phyloP scores from a whole-genome alignment of 1,140 invertebrate genomes.

The Proales similis region DNA sequence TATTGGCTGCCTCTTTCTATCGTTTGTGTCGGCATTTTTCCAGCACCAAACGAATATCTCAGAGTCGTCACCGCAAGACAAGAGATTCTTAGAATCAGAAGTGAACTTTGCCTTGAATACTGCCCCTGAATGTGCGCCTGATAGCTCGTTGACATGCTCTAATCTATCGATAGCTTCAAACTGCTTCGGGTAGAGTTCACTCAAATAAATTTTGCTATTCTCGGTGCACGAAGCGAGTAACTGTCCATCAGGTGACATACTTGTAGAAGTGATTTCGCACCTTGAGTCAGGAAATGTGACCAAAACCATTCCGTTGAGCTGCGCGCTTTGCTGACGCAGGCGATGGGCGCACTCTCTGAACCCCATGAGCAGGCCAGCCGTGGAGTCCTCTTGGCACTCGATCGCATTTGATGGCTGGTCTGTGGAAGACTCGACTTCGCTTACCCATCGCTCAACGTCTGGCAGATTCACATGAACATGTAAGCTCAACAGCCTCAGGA shows the following conservation, averaged over 20 bases:
- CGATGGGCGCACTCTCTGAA: no score
- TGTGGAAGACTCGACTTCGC: no score
- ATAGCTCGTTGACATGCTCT: not conserved
- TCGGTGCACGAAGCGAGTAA: constrained; percentile 8
- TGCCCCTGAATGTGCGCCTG: constrained; percentile 63
- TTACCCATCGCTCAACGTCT: no score
- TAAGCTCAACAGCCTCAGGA: no score
- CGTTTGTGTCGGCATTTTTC: no score
- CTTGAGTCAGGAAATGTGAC: constrained; percentile 6
- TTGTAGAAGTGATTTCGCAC: constrained; percentile 22
- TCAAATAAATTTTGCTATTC: constrained; percentile 8
- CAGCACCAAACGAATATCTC: constrained; percentile 46
- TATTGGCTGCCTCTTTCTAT: constrained; percentile 42
- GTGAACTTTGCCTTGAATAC: constrained; percentile 66
- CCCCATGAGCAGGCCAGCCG: no score
- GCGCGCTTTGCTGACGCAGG: no score
- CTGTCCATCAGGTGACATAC: constrained; percentile 5
- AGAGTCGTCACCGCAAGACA: constrained; percentile 69
- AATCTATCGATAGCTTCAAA: no score
- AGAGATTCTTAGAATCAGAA: constrained; percentile 57
- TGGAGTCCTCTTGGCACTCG: no score
- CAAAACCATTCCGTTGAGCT: not conserved
- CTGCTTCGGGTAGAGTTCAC: constrained; percentile 23
- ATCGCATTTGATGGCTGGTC: no score
- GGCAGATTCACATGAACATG: no score